These are phyloP conservation scores for Metalampra italica DNA, from an alignment of 2,888 invertebrate genomes.

Conservation along the genomic window DNA sequence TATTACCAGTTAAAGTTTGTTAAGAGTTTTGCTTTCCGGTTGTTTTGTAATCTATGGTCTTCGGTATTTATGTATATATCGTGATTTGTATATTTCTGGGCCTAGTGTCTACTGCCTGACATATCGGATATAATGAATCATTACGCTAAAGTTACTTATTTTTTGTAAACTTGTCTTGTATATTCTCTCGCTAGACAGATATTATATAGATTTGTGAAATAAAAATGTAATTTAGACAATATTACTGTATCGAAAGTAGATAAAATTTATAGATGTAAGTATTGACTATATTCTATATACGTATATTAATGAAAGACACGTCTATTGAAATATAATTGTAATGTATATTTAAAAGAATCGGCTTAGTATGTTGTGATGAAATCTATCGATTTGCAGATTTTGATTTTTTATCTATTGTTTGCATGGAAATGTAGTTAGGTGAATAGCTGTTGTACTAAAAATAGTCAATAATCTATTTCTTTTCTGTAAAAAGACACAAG, in stretches of 20 bases:
- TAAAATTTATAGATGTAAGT: constrained; percentile 8
- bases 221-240: constrained; percentile 69
- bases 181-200: constrained; percentile 54
- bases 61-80: too few relatives aligned
- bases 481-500: too few relatives aligned
- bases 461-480: too few relatives aligned
- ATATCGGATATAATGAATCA: constrained; percentile 64
- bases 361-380: constrained; percentile 17
- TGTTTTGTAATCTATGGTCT: too few relatives aligned
- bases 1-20: too few relatives aligned
- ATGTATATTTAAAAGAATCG: constrained; percentile 7
- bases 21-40: too few relatives aligned
- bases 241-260: constrained; percentile 51
- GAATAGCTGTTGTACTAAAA: background rate
- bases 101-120: constrained; percentile 68
- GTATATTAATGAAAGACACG: constrained; percentile 12
- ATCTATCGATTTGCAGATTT: background rate
- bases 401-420: background rate
- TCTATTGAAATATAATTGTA: constrained; percentile 6
- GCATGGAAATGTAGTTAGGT: background rate
- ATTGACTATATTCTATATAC: constrained; percentile 12
- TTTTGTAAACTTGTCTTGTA: constrained; percentile 45
- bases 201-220: constrained; percentile 41
- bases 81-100: constrained; percentile 39
- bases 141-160: constrained; percentile 57